Base-by-base conservation (phyloP, 1,140 invertebrate species). In the Neomicropteryx cornuta region DNA sequence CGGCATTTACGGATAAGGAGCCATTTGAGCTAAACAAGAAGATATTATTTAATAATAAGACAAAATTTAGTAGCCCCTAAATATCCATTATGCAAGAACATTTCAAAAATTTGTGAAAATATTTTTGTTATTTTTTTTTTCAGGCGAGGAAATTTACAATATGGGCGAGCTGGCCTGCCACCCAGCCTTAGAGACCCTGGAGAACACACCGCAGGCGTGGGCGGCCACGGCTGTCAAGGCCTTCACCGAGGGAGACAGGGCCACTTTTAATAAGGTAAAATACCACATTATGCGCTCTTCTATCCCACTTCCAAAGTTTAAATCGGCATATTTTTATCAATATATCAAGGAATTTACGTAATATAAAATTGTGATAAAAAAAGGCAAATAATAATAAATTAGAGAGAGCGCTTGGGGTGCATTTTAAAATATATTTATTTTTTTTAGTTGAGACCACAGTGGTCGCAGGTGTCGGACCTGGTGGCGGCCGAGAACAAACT, bases 81-180 rank as follows among this genome's bases (percentile, higher is more conserved):
- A n/a, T n/a, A n/a, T n/a, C n/a, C n/a, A n/a, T n/a, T n/a, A n/a
- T n/a, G n/a, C n/a, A n/a, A n/a, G n/a, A n/a, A n/a, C n/a, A n/a
- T n/a, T n/a, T n/a, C n/a, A n/a, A n/a, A n/a, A n/a, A n/a, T n/a
- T n/a, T n/a, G n/a, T n/a, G n/a, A n/a, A n/a, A n/a, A n/a, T n/a
- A n/a, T n/a, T n/a, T n/a, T n/a, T n/a, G n/a, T n/a, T n/a, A n/a
- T n/a, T n/a, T n/a, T n/a, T n/a, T n/a, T n/a, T n/a, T n/a, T n/a
- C n/a, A n/a, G n/a, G n/a, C n/a, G n/a, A 97, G 52, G 88, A 87
- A 24, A 87, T 99, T 13, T 99, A 97, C 60, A 99, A 99, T 63
- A 83, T 99, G 52, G 95, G 94, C 1, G 96, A 99, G 69, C 64
- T 99, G 52, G 77, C 87, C 52, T 62, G 66, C 16, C 95, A 99